Base-by-base conservation (phyloP, 2,888 invertebrate genomes). In the Nomada flava region DNA sequence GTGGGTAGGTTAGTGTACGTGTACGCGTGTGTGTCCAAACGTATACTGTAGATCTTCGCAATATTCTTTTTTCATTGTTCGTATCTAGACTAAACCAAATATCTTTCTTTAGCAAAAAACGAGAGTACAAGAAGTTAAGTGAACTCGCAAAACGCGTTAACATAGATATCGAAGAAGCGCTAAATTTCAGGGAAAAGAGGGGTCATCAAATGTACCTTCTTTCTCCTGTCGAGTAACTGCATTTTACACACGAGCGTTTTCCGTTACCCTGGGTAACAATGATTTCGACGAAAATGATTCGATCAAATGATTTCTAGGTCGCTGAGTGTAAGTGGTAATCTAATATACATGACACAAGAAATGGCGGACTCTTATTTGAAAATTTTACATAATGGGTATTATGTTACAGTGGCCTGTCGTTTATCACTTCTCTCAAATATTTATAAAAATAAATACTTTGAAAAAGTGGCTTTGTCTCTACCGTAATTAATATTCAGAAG, bases 391-490 rank as follows among this genome's bases (percentile, higher is more conserved):
- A 76, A 85, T 86, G 81, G 86, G 86, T 87, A 85, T 84, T 87
- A 86, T 89, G 86, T 88, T 89, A 89, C 88, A 86, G 85, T 87
- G 87, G 89, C 85, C 89, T 88, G 85, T 86, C 82, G 87, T 87
- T 84, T 89, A 73, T 82, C 79, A 79, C 83, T 83, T 86, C 75
- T 69, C 89, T 90, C 88, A 89, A 88, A 92, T 93, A 92, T 93
- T 92, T 93, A 93, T 93, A 93, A 93, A 93, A 93, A 93, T 93
- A 93, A 93, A 93, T 93, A 93, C 92, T 92, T 93, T 91, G 91
- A 92, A 91, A 90, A 88, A 90, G 90, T 86, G 88, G 83, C 70
- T 76, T 88, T 86, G 84, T 89, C 85, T 83, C 91, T 91, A 91
- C 87, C 88, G 84, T 90, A 89, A 90, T 90, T 88, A 88, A 88